Evolutionary conservation across 1,140 invertebrate genomes (phyloP).

Genomic region (Oncopeltus fasciatus): DNA sequence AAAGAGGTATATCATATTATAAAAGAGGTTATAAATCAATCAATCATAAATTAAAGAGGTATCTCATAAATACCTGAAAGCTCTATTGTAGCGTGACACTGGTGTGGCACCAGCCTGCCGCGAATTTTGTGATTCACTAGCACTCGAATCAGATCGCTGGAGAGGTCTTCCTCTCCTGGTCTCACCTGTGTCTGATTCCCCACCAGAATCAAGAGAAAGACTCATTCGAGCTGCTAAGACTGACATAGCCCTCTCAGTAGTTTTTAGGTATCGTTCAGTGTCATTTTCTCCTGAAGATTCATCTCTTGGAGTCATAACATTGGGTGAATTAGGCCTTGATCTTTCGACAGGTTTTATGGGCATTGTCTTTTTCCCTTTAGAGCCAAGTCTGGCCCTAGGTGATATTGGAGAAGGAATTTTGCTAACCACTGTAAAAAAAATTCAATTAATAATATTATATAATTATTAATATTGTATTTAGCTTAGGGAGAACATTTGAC

Average conservation of each 20-base stretch:
- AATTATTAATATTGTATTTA: background rate
- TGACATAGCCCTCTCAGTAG: conserved; percentile 38
- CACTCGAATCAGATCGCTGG: conserved; percentile 21
- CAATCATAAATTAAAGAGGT: no score
- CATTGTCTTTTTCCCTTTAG: background rate
- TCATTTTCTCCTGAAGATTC: conserved; percentile 24
- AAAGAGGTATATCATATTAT: no score
- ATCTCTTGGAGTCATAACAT: background rate
- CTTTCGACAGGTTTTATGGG: background rate
- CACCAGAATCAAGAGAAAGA: conserved; percentile 25
- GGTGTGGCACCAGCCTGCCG: background rate
- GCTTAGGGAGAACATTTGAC: no score
- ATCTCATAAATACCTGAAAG: conserved; percentile 31
- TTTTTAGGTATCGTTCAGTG: conserved; percentile 35
- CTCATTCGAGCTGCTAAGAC: conserved; percentile 35
- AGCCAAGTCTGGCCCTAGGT: conserved; percentile 16
- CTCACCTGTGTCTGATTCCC: conserved; percentile 26
- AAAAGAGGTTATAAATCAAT: no score
- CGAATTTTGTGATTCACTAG: conserved; percentile 15
- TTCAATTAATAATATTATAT: background rate
- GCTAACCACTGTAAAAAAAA: conserved; percentile 8
- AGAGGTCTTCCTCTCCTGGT: conserved; percentile 7
- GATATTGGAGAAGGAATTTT: conserved; percentile 24
- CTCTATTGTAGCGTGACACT: conserved; percentile 30
- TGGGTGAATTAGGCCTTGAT: background rate